Base-by-base conservation (phyloP, 2,888 invertebrate genomes). In the Mesochorus sp. region DNA sequence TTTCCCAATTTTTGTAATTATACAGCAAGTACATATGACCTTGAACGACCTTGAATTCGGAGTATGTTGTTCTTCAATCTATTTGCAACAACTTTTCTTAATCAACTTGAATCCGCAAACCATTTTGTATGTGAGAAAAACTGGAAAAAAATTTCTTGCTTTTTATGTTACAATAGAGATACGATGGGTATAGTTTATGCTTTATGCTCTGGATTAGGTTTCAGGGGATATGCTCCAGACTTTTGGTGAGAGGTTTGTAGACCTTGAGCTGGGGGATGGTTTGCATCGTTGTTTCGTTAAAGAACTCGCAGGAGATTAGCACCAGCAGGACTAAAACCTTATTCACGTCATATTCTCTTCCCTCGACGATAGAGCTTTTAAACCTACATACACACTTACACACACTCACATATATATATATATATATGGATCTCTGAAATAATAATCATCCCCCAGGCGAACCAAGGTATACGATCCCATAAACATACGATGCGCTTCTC, bases 401-500 rank as follows among this genome's bases (percentile, higher is more conserved):
- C n/a, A n/a, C n/a, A n/a, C n/a, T n/a, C n/a, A n/a, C n/a, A n/a
- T n/a, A 24, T 28, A 28, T 39, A 53, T 53, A 28, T 39, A 31
- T 67, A 76, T 75, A 80, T 76, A 74, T 80, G 70, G 82, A 84
- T 84, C 81, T 81, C 75, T 82, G 79, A 83, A 85, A 83, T 84
- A 84, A 85, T 85, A 85, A 84, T 84, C 82, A 83, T 83, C 82
- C 81, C 81, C 34, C 39, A 44, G 68, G 68, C 73, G 26, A 14
- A 44, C 62, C 34, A 57, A 85, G 86, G 87, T 88, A 85, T 87
- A 87, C 84, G 86, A 83, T 80, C 80, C 85, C 83, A 87, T 88
- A 87, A 88, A 87, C 83, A 82, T 83, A 79, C 76, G 80, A 80
- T 82, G 82, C 79, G 70, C 49, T 51, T 51, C 80, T 83, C 81